phyloP scores from a whole-genome alignment of 1,140 invertebrate genomes.

The Notospermus geniculatus region DNA sequence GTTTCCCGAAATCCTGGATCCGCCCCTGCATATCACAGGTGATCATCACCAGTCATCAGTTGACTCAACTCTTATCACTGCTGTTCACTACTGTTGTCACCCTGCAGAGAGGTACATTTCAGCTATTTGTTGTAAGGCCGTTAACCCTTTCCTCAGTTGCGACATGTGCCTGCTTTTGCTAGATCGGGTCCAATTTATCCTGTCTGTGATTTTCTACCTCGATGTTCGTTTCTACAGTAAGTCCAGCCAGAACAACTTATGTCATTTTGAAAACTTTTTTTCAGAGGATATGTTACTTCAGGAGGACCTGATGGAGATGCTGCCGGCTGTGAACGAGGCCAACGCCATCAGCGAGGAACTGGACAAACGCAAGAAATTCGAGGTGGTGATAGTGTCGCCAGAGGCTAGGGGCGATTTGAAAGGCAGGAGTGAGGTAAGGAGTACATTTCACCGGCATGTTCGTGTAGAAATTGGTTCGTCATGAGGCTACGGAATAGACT shows the following conservation, averaged over 20 bases:
- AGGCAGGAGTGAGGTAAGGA: slow-evolving; percentile 51
- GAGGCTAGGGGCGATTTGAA: slow-evolving; percentile 58
- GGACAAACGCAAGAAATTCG: slow-evolving; percentile 64
- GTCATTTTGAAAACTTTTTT: slow-evolving; percentile 13
- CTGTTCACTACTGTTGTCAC: neutral
- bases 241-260: neutral
- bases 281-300: slow-evolving; percentile 61
- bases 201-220: neutral
- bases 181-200: neutral
- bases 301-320: slow-evolving; percentile 63
- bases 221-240: neutral
- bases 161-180: no score
- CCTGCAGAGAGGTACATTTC: no score
- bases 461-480: slow-evolving; percentile 10
- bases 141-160: no score
- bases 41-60: neutral
- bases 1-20: no score
- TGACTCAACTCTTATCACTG: neutral
- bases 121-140: no score
- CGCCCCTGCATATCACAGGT: no score
- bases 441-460: neutral
- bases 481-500: slow-evolving; percentile 12
- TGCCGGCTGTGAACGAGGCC: slow-evolving; percentile 64
- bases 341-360: slow-evolving; percentile 66
- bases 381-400: slow-evolving; percentile 63